Evolutionary conservation across 92 coral and sea anemone genomes (phyloP).

Genomic region (Meandrina meandrites): DNA sequence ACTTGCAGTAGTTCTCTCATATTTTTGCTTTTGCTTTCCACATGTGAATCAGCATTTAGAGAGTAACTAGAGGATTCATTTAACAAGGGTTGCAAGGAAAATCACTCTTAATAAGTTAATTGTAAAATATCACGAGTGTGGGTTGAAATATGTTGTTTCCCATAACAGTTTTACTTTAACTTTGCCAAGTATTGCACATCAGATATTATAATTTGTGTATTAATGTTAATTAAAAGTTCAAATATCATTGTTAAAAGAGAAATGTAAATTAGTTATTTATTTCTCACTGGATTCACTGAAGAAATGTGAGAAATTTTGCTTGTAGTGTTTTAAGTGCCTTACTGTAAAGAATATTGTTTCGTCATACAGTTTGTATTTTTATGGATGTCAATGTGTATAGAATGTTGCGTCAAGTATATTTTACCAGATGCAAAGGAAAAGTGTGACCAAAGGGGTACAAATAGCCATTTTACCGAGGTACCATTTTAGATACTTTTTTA

Average conservation of each 20-base stretch:
- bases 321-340: neutral
- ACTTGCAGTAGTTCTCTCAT: no score
- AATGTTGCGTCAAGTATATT: neutral
- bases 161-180: neutral
- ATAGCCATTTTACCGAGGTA: neutral
- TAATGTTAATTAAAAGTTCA: neutral
- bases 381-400: neutral
- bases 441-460: neutral
- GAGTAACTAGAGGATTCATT: no score
- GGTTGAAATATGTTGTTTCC: slow-evolving; percentile 1
- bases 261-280: neutral
- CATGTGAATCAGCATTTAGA: no score
- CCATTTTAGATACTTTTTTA: slow-evolving; percentile 8
- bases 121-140: neutral
- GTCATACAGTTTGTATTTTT: neutral
- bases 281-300: neutral
- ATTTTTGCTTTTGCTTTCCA: no score
- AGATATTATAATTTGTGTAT: neutral
- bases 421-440: neutral
- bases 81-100: neutral
- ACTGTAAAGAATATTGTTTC: neutral
- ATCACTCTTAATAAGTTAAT: neutral
- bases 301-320: neutral
- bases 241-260: neutral
- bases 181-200: neutral